Evolutionary conservation across 2,113 vertebrate genomes (phyloP), one percentile per base, ranked within the genome.

Genomic region (Lethenteron camtschaticum): DNA sequence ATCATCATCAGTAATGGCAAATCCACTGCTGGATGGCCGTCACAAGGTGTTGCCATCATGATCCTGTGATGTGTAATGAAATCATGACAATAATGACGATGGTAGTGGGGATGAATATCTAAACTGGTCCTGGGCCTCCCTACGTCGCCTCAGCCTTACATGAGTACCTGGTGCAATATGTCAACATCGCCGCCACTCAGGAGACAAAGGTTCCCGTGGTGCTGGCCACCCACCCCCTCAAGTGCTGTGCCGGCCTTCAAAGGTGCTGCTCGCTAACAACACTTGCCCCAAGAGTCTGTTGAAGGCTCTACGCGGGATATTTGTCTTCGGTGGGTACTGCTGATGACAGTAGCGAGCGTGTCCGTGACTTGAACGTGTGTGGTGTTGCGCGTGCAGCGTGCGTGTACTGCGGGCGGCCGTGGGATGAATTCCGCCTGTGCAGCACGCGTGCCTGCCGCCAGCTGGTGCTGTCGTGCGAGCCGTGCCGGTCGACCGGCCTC

Each of bases 401-500:
- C 83, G 83, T 83, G 66, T 94, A 91, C 77, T 99, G 94, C 71
- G 75, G 81, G 12, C 56, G 56, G 2, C 85, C 81, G 0, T 96
- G 94, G 90, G 94, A 99, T 79, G 81, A 81, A 75, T 96, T 96
- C 75, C 76, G 82, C 76, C 82, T 90, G 70, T 99, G 94, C 70
- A 87, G 86, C 58, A 90, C 87, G 12, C 76, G 71, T 55, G 82
- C 81, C 72, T 99, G 94, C 78, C 82, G 81, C 75, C 94, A 96
- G 81, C 85, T 99, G 59, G 82, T 99, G 57, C 77, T 96, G 76
- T 83, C 84, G 1, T 99, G 94, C 73, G 72, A 76, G 9, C 16
- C 72, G 71, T 99, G 92, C 77, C 78, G 79, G 70, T 76, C 9
- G 72, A 80, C 78, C 9, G 87, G 87, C 58, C 77, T 75, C 73